These are phyloP conservation scores for Chaetodon trifasciatus DNA, from an alignment of 2,797 vertebrate species.

Conservation along the genomic window DNA sequence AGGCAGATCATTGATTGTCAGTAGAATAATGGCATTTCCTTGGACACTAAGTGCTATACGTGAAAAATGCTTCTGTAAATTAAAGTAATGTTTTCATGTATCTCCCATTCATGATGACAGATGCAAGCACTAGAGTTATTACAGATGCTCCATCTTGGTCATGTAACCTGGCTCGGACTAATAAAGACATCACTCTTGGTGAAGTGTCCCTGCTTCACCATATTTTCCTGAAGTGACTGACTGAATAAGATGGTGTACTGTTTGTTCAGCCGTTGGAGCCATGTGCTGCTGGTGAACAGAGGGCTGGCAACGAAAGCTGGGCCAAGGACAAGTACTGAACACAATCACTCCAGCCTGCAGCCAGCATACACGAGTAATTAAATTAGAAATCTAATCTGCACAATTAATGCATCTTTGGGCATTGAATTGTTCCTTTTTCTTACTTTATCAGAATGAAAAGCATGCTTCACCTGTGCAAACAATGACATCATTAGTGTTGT, in stretches of 20 bases:
- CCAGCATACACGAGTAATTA: conserved; percentile 33
- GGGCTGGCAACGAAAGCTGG: neutral
- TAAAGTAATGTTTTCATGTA: neutral
- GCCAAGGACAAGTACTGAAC: conserved; percentile 32
- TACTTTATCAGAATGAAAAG: conserved; percentile 40
- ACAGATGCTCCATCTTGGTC: neutral
- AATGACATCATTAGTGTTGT: conserved; percentile 51
- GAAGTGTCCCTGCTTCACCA: neutral
- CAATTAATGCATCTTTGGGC: conserved; percentile 51
- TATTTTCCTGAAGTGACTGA: neutral
- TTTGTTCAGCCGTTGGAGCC: conserved; percentile 6
- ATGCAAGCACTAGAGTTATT: neutral
- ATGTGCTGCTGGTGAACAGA: conserved; percentile 18
- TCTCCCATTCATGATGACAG: neutral
- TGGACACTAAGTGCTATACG: neutral
- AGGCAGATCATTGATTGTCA: neutral
- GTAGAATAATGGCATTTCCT: neutral
- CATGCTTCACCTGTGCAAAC: conserved; percentile 17
- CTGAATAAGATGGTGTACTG: neutral
- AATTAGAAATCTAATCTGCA: conserved; percentile 51
- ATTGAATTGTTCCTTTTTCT: conserved; percentile 20
- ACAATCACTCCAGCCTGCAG: conserved; percentile 37
- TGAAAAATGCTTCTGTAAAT: neutral
- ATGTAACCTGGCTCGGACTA: neutral
- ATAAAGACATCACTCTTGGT: neutral